These are phyloP conservation scores for Diplodus sargus DNA, from an alignment of 2,797 vertebrate genomes.

Conservation along the genomic window DNA sequence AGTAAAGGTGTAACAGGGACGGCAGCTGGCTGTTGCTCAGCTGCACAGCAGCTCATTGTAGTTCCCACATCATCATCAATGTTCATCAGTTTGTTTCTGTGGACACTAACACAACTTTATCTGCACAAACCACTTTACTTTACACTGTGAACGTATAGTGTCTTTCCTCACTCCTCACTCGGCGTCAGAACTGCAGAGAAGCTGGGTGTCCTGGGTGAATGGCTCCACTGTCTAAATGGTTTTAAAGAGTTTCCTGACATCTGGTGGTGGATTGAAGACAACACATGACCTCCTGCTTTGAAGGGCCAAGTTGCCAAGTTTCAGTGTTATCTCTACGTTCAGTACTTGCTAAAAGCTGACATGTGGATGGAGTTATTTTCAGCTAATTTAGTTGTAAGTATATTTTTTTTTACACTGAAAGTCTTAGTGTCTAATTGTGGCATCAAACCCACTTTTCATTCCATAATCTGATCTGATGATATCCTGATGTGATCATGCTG, in stretches of 20 bases:
- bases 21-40: no score
- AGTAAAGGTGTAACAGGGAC: no score
- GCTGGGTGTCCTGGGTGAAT: not conserved
- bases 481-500: not conserved
- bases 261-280: slow-evolving; percentile 44
- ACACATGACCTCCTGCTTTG: not conserved
- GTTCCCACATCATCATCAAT: not conserved
- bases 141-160: not conserved
- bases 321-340: not conserved
- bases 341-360: not conserved
- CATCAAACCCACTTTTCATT: not conserved
- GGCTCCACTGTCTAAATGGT: not conserved
- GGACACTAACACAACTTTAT: not conserved
- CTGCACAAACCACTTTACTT: not conserved
- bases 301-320: not conserved
- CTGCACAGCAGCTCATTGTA: not conserved
- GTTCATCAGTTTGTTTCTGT: not conserved
- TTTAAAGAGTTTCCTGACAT: slow-evolving; percentile 28
- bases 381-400: not conserved
- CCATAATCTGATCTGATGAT: no score
- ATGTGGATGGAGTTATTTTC: not conserved
- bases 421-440: not conserved
- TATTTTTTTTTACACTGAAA: not conserved
- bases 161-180: not conserved
- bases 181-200: not conserved